These are phyloP conservation scores for Lasioglossum leucozonium DNA, from an alignment of 2,888 invertebrate species.

Conservation along the genomic window DNA sequence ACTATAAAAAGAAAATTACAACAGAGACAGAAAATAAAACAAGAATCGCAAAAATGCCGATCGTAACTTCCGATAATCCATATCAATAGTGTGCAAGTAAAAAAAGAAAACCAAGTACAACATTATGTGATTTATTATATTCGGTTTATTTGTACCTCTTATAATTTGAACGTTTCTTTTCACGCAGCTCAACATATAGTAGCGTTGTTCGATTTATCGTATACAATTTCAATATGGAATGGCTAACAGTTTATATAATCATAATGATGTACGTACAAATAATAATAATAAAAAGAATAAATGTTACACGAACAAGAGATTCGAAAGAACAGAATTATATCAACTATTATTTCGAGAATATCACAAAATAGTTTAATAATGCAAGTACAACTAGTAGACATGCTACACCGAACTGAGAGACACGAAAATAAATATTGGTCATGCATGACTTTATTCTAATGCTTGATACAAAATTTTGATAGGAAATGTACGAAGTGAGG, in stretches of 20 bases:
- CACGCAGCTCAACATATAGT: constrained; percentile 22
- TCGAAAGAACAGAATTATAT: not conserved
- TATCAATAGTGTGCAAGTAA: not conserved
- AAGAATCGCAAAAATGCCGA: not conserved
- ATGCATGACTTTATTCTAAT: constrained; percentile 65
- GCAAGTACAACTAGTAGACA: constrained; percentile 16
- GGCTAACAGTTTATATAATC: constrained; percentile 19
- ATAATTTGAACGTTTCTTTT: constrained; percentile 19
- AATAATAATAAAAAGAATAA: constrained; percentile 23
- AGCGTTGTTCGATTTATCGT: not conserved
- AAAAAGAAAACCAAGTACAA: constrained; percentile 19
- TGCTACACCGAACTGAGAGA: constrained; percentile 43
- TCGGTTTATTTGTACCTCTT: constrained; percentile 24
- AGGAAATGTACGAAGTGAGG: constrained; percentile 43
- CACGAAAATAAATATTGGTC: constrained; percentile 34
- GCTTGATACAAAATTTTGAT: constrained; percentile 57
- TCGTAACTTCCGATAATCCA: not conserved
- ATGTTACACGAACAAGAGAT: not conserved
- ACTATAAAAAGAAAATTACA: constrained; percentile 47
- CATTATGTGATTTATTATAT: constrained; percentile 40
- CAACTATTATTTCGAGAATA: not conserved
- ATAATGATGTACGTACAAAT: constrained; percentile 7
- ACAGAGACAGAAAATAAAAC: constrained; percentile 4
- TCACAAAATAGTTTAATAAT: constrained; percentile 13
- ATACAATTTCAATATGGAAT: constrained; percentile 4